Evolutionary conservation across 1,140 invertebrate species (phyloP), one percentile per base, ranked within the genome.

Genomic region (Pogonognathellus flavescens): DNA sequence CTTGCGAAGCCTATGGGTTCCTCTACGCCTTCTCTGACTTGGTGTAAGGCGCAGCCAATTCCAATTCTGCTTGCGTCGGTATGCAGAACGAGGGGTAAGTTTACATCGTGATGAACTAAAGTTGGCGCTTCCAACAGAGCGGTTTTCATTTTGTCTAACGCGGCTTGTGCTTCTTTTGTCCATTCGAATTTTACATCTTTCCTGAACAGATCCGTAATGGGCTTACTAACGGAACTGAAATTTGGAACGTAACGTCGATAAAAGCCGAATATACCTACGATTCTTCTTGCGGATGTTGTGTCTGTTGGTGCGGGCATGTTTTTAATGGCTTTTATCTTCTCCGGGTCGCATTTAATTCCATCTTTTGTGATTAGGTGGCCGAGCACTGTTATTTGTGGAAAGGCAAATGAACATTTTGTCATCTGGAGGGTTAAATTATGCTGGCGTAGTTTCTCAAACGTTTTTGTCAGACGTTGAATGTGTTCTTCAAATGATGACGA

Each of bases 1-100:
- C 90, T 90, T 1, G 91, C 90, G 87, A 92, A 93, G 16, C 91
- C 91, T 8, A 93, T 89, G 1, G 91, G 90, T n/a, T 88, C 87
- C 85, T 41, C 22, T 52, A 18, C 13, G 5, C 22, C 52, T 7
- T 81, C 57, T 22, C 2, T 9, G 5, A 18, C 11, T 25, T 50
- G 20, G 2, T 81, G 13, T 4, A 86, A 31, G 7, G 80, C 62
- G 1, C 62, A 82, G 16, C 72, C 86, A 13, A 86, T 11, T 6
- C 80, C 86, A 16, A 22, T 57, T 3, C 14, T 0, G 18, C 50
- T 31, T 1, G 82, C 57, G 25, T 86, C 86, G 4, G 55, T 22
- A 62, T 57, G 59, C 8, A 86, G 50, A 3, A 10, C 49, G 0
- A 62, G 8, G 0, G 80, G 59, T 6, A 59, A 11, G 49, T 82